Evolutionary conservation across 2,113 vertebrate genomes (phyloP).

Genomic region (Calidris pugnax): DNA sequence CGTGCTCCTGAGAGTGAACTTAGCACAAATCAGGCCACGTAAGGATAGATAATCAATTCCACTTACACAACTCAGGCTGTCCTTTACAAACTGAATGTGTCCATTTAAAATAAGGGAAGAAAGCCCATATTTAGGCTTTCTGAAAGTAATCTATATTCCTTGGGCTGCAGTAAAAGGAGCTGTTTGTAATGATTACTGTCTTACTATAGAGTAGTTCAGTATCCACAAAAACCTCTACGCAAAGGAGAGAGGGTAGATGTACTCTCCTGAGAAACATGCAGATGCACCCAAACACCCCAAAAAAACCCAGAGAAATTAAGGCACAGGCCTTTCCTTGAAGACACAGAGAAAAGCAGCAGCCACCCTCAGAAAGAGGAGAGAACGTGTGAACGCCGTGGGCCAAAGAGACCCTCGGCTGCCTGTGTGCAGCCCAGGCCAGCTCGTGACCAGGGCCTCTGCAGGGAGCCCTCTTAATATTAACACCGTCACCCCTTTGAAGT

Average conservation of each 20-base stretch:
- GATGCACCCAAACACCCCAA: not conserved
- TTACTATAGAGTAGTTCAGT: not conserved
- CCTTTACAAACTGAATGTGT: not conserved
- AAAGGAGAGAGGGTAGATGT: not conserved
- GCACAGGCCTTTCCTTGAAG: not conserved
- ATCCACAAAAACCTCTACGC: not conserved
- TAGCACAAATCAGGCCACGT: not conserved
- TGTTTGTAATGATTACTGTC: not conserved
- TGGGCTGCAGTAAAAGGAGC: not conserved
- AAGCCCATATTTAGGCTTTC: not conserved
- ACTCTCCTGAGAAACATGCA: not conserved
- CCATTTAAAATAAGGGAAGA: not conserved
- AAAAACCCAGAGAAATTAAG: not conserved
- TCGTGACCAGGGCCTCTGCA: not conserved
- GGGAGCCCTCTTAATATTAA: not conserved
- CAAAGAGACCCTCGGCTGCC: not conserved
- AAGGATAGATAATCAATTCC: not conserved
- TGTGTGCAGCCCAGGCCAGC: not conserved
- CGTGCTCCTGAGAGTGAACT: not conserved
- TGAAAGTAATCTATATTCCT: not conserved
- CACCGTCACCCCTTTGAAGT: not conserved
- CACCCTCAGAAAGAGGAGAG: not conserved
- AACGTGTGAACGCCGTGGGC: accelerated
- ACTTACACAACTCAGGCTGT: not conserved
- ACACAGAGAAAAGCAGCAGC: not conserved